These are phyloP conservation scores for Mastacembelus armatus DNA, from an alignment of 2,797 vertebrate genomes.

Conservation along the genomic window DNA sequence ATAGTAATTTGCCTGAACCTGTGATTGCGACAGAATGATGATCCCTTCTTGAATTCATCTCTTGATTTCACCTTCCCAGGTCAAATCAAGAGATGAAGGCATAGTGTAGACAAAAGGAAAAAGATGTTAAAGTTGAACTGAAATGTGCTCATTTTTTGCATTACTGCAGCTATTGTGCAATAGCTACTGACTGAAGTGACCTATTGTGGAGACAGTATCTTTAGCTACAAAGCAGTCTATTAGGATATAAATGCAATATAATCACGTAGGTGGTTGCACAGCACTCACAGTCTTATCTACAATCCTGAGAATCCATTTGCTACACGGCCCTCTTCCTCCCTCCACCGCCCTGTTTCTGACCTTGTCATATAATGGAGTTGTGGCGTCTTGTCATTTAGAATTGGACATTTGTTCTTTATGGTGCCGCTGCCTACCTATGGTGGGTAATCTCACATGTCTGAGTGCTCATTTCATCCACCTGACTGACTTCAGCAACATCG, in stretches of 20 bases:
- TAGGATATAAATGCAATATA: slow-evolving; percentile 62
- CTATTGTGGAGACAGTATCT: slow-evolving; percentile 31
- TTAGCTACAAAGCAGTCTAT: slow-evolving; percentile 31
- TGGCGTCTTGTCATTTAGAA: slow-evolving; percentile 64
- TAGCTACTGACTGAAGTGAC: slow-evolving; percentile 13
- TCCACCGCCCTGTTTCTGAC: slow-evolving; percentile 57
- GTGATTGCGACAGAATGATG: not conserved
- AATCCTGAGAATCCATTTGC: slow-evolving; percentile 63
- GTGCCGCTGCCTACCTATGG: slow-evolving; percentile 38
- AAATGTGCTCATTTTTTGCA: too few species aligned
- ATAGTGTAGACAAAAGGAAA: not conserved
- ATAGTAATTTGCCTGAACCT: slow-evolving; percentile 4
- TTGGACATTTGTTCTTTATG: slow-evolving; percentile 71
- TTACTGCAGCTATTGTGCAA: slow-evolving; percentile 3
- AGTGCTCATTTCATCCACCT: slow-evolving; percentile 67
- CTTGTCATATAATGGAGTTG: slow-evolving; percentile 73
- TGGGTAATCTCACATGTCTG: slow-evolving; percentile 59
- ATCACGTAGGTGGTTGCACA: slow-evolving; percentile 56
- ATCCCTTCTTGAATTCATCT: slow-evolving; percentile 4
- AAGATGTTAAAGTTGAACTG: not conserved
- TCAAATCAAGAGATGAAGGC: too few species aligned
- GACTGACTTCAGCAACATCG: slow-evolving; percentile 58
- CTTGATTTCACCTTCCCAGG: not conserved
- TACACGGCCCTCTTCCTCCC: slow-evolving; percentile 21
- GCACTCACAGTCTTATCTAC: slow-evolving; percentile 64